Evolutionary conservation across 2,888 invertebrate genomes (phyloP).

Genomic region (Seira musarum): DNA sequence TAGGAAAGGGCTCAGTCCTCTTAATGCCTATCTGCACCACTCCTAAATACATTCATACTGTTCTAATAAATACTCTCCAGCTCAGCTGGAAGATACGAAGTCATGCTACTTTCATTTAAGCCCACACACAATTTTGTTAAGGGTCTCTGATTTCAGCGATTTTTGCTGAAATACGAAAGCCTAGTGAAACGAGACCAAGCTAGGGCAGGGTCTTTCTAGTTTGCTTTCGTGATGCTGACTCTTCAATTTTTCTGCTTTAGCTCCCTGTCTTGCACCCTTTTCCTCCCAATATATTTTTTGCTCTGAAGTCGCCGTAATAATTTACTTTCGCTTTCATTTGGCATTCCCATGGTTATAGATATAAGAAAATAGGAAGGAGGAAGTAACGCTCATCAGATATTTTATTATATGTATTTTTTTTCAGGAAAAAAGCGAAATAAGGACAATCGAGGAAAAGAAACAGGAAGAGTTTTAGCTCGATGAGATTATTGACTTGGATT

Average conservation of each 20-base stretch:
- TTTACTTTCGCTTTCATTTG: neutral
- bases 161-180: neutral
- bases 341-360: too few relatives aligned
- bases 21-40: too few relatives aligned
- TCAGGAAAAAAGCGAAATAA: conserved; percentile 28
- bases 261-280: conserved; percentile 6
- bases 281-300: neutral
- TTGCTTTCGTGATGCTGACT: conserved; percentile 10
- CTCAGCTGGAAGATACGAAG: too few relatives aligned
- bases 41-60: too few relatives aligned
- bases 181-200: neutral
- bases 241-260: neutral
- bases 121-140: too few relatives aligned
- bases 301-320: neutral
- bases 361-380: too few relatives aligned
- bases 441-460: conserved; percentile 6
- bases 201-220: too few relatives aligned
- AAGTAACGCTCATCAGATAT: neutral
- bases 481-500: conserved; percentile 55
- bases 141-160: too few relatives aligned
- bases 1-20: too few relatives aligned
- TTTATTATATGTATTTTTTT: conserved; percentile 41
- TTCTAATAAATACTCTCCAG: too few relatives aligned
- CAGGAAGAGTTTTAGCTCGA: conserved; percentile 25
- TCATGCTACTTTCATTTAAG: too few relatives aligned